Evolutionary conservation across 2,113 vertebrate genomes (phyloP).

Genomic region (Suricata suricatta): DNA sequence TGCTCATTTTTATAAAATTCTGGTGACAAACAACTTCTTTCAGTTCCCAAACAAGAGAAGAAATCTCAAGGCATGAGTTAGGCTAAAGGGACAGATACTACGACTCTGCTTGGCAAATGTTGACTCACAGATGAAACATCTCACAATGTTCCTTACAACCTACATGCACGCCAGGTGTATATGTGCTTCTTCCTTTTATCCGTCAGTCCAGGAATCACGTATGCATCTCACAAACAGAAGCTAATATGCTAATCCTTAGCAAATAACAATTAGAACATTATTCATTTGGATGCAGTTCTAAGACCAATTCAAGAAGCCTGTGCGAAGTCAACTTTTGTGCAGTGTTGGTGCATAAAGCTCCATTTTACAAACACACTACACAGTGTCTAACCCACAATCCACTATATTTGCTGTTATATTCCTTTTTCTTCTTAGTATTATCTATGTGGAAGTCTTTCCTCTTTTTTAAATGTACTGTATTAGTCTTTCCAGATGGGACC

Average conservation of each 20-base stretch:
- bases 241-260: not conserved
- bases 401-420: not conserved
- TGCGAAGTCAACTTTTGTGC: not conserved
- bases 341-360: not conserved
- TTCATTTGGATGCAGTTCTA: not conserved
- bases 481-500: not conserved
- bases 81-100: not conserved
- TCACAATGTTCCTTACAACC: not conserved
- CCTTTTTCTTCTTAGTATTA: not conserved
- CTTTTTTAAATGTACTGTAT: not conserved
- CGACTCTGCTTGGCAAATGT: not conserved
- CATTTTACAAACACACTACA: not conserved
- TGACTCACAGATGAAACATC: not conserved
- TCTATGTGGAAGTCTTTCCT: not conserved
- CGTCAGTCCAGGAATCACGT: not conserved
- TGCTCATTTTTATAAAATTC: not conserved
- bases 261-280: not conserved
- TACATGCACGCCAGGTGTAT: not conserved
- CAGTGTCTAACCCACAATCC: not conserved
- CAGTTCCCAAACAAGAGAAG: conserved; percentile 9
- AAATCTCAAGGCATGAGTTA: not conserved
- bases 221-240: not conserved
- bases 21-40: not conserved
- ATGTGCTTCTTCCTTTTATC: not conserved
- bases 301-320: not conserved